phyloP scores from a whole-genome alignment of 2,888 invertebrate genomes.

The Ditula angustiorana region DNA sequence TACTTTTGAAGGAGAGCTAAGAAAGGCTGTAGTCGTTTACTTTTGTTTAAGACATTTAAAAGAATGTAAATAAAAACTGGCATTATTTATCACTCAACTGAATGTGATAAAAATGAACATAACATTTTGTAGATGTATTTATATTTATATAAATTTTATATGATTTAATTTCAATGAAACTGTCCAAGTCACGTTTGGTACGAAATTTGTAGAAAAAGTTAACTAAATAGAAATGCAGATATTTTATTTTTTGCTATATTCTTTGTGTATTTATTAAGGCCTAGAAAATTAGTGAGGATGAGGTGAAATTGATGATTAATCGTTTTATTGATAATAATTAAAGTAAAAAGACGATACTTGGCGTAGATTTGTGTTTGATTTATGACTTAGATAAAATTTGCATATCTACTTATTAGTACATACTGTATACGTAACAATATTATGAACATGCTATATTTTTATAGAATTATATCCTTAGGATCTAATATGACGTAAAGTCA shows the following conservation, averaged over 20 bases:
- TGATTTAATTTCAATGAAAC: not conserved
- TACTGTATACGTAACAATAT: not conserved
- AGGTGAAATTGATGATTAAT: not conserved
- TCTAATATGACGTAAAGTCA: not conserved
- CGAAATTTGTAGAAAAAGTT: no score
- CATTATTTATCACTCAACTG: not conserved
- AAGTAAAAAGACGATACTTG: not conserved
- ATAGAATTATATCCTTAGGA: slow-evolving; percentile 7
- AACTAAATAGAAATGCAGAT: no score
- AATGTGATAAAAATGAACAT: not conserved
- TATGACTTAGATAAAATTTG: not conserved
- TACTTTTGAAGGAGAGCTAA: not conserved
- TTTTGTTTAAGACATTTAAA: not conserved
- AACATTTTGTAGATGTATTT: not conserved
- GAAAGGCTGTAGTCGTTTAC: not conserved
- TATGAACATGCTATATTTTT: slow-evolving; percentile 11
- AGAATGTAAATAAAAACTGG: not conserved
- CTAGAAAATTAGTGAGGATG: not conserved
- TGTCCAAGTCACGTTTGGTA: no score
- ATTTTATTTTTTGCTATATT: not conserved
- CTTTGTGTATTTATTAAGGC: not conserved
- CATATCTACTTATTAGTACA: not conserved
- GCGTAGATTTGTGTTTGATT: not conserved
- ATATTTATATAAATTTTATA: not conserved
- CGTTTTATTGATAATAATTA: not conserved